Conservation (phyloP, 2,113 vertebrate genomes). For the Dromiciops gliroides region DNA sequence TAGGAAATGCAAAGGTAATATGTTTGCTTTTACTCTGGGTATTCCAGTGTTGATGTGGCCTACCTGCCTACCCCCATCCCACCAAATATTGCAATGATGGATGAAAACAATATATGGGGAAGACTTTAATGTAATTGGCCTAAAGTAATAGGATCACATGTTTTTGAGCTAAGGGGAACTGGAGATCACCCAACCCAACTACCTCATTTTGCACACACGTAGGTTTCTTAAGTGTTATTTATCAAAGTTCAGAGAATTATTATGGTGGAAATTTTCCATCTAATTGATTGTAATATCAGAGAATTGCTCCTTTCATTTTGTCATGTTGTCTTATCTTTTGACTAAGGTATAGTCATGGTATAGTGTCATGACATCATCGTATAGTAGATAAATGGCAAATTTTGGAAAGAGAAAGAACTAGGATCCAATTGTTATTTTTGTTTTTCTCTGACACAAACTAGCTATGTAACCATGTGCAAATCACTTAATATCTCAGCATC, state of each 20-base stretch:
- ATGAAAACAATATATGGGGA: neutral
- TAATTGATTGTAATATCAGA: neutral
- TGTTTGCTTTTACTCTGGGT: neutral
- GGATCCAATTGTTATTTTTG: neutral
- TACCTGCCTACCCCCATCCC: too few relatives aligned
- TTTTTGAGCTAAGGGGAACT: neutral
- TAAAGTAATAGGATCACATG: neutral
- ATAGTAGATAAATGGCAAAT: neutral
- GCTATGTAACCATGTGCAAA: neutral
- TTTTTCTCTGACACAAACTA: neutral
- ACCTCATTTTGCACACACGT: neutral
- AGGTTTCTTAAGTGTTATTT: neutral
- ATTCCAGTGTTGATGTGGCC: neutral
- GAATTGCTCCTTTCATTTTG: neutral
- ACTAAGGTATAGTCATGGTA: too few relatives aligned
- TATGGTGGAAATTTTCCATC: neutral
- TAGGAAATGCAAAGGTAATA: neutral
- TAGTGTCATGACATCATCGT: neutral
- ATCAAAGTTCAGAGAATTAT: neutral
- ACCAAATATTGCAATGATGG: neutral
- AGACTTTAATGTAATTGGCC: neutral
- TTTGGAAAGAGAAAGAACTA: neutral
- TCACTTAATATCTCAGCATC: neutral
- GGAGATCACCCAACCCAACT: neutral
- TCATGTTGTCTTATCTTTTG: neutral